phyloP scores from a whole-genome alignment of 1,140 invertebrate genomes.

The Rhizoglyphus robini region DNA sequence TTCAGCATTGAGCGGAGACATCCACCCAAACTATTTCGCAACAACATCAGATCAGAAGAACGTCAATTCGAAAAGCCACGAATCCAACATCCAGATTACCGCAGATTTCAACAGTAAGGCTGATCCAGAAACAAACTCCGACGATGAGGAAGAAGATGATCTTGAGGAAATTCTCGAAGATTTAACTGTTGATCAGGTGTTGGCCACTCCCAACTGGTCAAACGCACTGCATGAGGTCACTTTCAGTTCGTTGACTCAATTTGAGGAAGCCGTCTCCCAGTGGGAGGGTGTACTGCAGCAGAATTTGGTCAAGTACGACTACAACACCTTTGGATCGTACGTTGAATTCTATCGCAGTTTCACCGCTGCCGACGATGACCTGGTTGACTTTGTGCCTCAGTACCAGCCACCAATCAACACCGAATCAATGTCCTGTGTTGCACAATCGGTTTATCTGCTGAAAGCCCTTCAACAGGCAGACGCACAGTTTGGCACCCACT shows the following conservation, averaged over 20 bases:
- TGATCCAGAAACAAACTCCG: too few relatives aligned
- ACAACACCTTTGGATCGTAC: conserved; percentile 73
- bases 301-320: conserved; percentile 58
- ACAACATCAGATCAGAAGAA: too few relatives aligned
- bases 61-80: too few relatives aligned
- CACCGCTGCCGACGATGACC: conserved; percentile 8
- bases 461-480: conserved; percentile 43
- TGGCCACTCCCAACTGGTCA: conserved; percentile 18
- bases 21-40: too few relatives aligned
- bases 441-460: conserved; percentile 62
- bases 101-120: too few relatives aligned
- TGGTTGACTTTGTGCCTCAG: conserved; percentile 52
- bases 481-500: conserved; percentile 28
- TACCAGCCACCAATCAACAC: conserved; percentile 61
- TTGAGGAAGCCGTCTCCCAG: conserved; percentile 54
- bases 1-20: too few relatives aligned
- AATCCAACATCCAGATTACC: too few relatives aligned
- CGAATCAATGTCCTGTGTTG: conserved; percentile 71
- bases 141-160: too few relatives aligned
- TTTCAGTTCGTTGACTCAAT: conserved; percentile 24
- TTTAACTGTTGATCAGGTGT: conserved; percentile 40
- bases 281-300: conserved; percentile 56
- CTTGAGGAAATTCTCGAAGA: not conserved
- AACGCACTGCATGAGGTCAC: not conserved
- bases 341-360: conserved; percentile 34